Conservation (phyloP, 1,140 invertebrate genomes). For the Himalopsyche phryganea region DNA sequence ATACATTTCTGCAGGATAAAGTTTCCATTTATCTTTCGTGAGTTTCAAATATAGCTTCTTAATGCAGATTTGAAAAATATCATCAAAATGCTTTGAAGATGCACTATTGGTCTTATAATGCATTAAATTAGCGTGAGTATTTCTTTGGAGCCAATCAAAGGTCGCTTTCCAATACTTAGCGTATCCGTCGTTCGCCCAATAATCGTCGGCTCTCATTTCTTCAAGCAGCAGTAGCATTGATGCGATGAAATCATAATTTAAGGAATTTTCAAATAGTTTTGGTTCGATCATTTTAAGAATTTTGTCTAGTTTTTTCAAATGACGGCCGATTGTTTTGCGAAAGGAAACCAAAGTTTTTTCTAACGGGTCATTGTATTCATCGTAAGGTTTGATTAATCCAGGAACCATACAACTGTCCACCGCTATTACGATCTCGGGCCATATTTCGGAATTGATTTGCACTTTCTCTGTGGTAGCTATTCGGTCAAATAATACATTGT, state of each 20-base stretch:
- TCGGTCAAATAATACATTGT: not conserved
- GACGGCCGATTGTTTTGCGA: not conserved
- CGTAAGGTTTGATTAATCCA: slow-evolving; percentile 15
- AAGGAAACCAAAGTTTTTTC: not conserved
- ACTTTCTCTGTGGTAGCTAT: slow-evolving; percentile 14
- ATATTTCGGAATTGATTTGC: not conserved
- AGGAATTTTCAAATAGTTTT: not conserved
- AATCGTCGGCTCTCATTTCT: slow-evolving; percentile 20
- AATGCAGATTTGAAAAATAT: slow-evolving; percentile 22
- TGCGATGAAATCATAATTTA: slow-evolving; percentile 20
- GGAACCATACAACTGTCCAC: slow-evolving; percentile 25
- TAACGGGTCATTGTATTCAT: slow-evolving; percentile 18
- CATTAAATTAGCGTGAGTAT: not conserved
- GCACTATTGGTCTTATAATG: not conserved
- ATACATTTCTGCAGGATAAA: slow-evolving; percentile 16
- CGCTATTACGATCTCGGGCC: slow-evolving; percentile 4
- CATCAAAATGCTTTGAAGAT: slow-evolving; percentile 9
- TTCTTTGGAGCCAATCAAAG: slow-evolving; percentile 13
- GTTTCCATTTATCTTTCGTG: slow-evolving; percentile 29
- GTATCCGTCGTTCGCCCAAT: slow-evolving; percentile 16
- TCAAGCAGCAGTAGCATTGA: slow-evolving; percentile 18
- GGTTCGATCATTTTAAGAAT: slow-evolving; percentile 7
- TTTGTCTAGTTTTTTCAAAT: slow-evolving; percentile 7
- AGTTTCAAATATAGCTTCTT: slow-evolving; percentile 29
- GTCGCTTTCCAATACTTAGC: slow-evolving; percentile 5